Evolutionary conservation across 2,888 invertebrate species (phyloP).

Genomic region (Melangyna quadrimaculata): DNA sequence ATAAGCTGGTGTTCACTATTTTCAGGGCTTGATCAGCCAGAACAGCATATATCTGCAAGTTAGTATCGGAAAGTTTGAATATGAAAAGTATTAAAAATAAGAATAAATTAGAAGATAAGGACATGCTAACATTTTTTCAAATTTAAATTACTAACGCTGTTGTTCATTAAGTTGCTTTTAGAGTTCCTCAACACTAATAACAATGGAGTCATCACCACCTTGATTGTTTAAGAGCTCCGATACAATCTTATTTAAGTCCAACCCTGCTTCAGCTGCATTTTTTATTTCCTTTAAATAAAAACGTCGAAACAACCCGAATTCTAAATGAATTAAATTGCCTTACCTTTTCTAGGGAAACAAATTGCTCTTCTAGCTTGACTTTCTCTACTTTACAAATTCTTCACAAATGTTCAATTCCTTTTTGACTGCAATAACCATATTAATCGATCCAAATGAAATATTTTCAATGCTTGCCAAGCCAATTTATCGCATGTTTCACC

Average conservation of each 20-base stretch:
- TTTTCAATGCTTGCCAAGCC: slow-evolving; percentile 86
- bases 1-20: slow-evolving; percentile 82
- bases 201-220: slow-evolving; percentile 84
- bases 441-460: slow-evolving; percentile 87
- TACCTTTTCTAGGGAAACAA: slow-evolving; percentile 86
- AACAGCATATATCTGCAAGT: slow-evolving; percentile 82
- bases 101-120: background rate
- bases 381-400: too few relatives aligned
- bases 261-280: slow-evolving; percentile 89
- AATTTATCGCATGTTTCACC: slow-evolving; percentile 83
- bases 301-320: background rate
- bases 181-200: slow-evolving; percentile 85
- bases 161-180: slow-evolving; percentile 86
- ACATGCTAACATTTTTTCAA: background rate
- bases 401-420: slow-evolving; percentile 84
- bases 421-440: slow-evolving; percentile 86
- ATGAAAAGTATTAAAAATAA: background rate
- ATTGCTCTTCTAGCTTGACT: slow-evolving; percentile 85
- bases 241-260: slow-evolving; percentile 88
- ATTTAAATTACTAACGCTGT: slow-evolving; percentile 80
- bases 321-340: background rate
- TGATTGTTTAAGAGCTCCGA: slow-evolving; percentile 86
- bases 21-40: slow-evolving; percentile 83
- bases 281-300: slow-evolving; percentile 84
- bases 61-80: slow-evolving; percentile 78